phyloP scores from a whole-genome alignment of 2,888 invertebrate genomes.

The Cheilosia grossa region DNA sequence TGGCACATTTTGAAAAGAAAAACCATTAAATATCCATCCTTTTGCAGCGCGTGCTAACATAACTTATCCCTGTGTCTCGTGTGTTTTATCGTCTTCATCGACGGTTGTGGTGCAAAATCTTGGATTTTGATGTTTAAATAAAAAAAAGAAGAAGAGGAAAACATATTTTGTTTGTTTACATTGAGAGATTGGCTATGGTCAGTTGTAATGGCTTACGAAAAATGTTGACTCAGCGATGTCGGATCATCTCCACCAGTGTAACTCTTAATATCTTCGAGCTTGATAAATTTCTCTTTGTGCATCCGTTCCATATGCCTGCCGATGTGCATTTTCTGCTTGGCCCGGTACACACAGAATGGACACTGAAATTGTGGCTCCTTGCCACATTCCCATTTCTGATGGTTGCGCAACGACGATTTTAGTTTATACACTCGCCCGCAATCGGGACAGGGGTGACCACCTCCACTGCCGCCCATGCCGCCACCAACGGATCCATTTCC shows the following conservation, averaged over 20 bases:
- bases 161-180: slow-evolving; percentile 30
- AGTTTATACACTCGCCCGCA: slow-evolving; percentile 94
- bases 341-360: slow-evolving; percentile 92
- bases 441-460: slow-evolving; percentile 90
- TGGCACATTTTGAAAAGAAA: slow-evolving; percentile 66
- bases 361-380: slow-evolving; percentile 93
- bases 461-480: slow-evolving; percentile 80
- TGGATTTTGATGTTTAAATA: slow-evolving; percentile 51
- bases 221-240: slow-evolving; percentile 81
- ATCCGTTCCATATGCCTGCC: slow-evolving; percentile 92
- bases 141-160: slow-evolving; percentile 19
- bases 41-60: slow-evolving; percentile 29
- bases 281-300: slow-evolving; percentile 87
- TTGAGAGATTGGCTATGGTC: slow-evolving; percentile 18
- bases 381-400: slow-evolving; percentile 94
- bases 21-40: slow-evolving; percentile 44
- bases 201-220: slow-evolving; percentile 78
- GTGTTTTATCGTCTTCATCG: slow-evolving; percentile 69
- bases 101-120: slow-evolving; percentile 68
- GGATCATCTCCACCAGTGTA: slow-evolving; percentile 77
- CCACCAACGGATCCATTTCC: slow-evolving; percentile 77
- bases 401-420: slow-evolving; percentile 92
- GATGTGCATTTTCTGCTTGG: slow-evolving; percentile 93
- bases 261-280: slow-evolving; percentile 82
- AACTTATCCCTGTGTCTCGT: slow-evolving; percentile 71